These are phyloP conservation scores for Parasteatoda tepidariorum DNA, from an alignment of 1,140 invertebrate species.

Conservation along the genomic window DNA sequence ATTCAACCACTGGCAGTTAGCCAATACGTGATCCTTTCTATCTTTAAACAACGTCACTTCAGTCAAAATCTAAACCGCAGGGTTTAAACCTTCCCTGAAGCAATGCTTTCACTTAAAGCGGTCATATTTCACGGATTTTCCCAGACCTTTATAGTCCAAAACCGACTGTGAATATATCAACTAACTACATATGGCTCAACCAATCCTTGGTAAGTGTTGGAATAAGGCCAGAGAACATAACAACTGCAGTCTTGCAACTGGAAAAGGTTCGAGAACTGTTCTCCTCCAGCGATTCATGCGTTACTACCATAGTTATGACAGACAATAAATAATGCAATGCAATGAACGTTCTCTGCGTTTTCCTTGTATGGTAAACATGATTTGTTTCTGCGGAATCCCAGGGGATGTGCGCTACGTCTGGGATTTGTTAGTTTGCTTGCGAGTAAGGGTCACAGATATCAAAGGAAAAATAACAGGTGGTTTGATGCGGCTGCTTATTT, in stretches of 20 bases:
- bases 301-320: slow-evolving; percentile 1
- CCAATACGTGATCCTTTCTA: neutral
- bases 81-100: neutral
- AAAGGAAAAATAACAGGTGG: neutral
- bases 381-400: neutral
- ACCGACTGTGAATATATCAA: slow-evolving; percentile 1
- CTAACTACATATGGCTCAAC: neutral
- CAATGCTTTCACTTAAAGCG: neutral
- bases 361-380: slow-evolving; percentile 29
- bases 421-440: neutral
- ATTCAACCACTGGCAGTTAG: neutral
- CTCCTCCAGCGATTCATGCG: neutral
- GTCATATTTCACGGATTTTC: neutral
- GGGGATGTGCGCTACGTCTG: neutral
- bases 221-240: neutral
- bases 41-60: neutral
- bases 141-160: neutral
- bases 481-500: neutral
- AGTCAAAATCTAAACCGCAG: neutral
- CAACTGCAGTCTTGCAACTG: neutral
- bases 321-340: slow-evolving; percentile 44
- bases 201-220: neutral
- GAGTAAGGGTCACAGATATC: neutral
- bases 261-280: neutral
- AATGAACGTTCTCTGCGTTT: slow-evolving; percentile 20